These are phyloP conservation scores for Ophion ventricosus DNA, from an alignment of 2,888 invertebrate species.

Conservation along the genomic window DNA sequence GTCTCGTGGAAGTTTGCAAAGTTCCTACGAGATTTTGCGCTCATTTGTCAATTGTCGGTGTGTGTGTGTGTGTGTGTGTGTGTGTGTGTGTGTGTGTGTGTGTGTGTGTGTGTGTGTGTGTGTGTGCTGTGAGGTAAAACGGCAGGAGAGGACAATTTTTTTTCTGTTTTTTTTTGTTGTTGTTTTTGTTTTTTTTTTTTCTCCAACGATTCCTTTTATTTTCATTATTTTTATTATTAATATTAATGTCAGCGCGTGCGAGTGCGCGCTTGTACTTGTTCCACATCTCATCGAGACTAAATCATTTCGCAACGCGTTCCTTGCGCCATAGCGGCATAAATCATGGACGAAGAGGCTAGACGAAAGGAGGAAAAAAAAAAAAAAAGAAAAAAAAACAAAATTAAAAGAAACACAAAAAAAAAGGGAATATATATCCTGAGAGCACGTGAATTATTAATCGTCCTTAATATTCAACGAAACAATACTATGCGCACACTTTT, in stretches of 20 bases:
- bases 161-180: no score
- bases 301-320: slow-evolving; percentile 25
- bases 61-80: no score
- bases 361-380: neutral
- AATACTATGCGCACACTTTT: no score
- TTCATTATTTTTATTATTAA: slow-evolving; percentile 17
- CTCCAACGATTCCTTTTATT: slow-evolving; percentile 7
- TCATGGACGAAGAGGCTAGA: slow-evolving; percentile 31
- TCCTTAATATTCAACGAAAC: no score
- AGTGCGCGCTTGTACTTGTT: slow-evolving; percentile 55
- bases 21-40: neutral
- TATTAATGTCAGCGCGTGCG: slow-evolving; percentile 41
- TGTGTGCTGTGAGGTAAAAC: neutral
- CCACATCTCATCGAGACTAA: slow-evolving; percentile 52
- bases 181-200: no score
- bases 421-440: slow-evolving; percentile 24
- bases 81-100: no score
- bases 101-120: neutral
- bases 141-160: slow-evolving; percentile 2
- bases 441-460: slow-evolving; percentile 25
- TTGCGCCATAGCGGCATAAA: slow-evolving; percentile 24
- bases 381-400: no score
- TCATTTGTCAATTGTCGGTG: no score
- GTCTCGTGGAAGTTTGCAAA: neutral
- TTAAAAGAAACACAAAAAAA: no score